Base-by-base conservation (phyloP, 2,888 invertebrate genomes). In the Drosophila conformis region DNA sequence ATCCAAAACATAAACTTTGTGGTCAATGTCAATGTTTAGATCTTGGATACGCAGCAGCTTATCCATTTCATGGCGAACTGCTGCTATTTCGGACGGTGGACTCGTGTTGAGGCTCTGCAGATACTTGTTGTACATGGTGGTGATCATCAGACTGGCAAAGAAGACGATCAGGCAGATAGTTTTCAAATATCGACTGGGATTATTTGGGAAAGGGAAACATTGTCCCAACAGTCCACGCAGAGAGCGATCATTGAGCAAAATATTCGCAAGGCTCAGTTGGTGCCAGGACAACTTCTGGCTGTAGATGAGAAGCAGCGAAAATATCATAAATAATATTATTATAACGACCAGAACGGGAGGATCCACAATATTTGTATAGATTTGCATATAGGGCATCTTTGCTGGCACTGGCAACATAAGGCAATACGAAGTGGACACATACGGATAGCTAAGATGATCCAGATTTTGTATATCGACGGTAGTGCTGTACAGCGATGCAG, bases 201-300 rank as follows among this genome's bases (percentile, higher is more conserved):
- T 61, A 0, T 1, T 4, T 0, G 80, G 75, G 29, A 82, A 25
- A 0, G 89, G 88, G 49, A 80, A 90, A 0, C 83, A 59, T 33
- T 89, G 89, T 0, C 82, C 89, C 36, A 90, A n/a, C 0, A 90
- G 13, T 0, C 90, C 90, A 1, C 89, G 83, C 5, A 90, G 33
- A 7, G 71, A 70, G 18, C 73, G 78, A 33, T 89, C 89, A 25
- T 90, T 89, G 13, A 89, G 61, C 15, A 89, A 53, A 7, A 87
- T 6, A 13, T 78, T 72, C n/a, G 36, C 3, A 6, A 81, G 13
- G 15, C 42, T 83, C n/a, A n/a, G n/a, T n/a, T n/a, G n/a, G n/a
- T n/a, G 57, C 78, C 82, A 84, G 11, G 75, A 75, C 33, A 73
- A 25, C 0, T 61, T 13, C 15, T 51, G n/a, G 15, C 78, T 78